Base-by-base conservation (phyloP, 2,888 invertebrate genomes). In the Stenchaetothrips biformis region DNA sequence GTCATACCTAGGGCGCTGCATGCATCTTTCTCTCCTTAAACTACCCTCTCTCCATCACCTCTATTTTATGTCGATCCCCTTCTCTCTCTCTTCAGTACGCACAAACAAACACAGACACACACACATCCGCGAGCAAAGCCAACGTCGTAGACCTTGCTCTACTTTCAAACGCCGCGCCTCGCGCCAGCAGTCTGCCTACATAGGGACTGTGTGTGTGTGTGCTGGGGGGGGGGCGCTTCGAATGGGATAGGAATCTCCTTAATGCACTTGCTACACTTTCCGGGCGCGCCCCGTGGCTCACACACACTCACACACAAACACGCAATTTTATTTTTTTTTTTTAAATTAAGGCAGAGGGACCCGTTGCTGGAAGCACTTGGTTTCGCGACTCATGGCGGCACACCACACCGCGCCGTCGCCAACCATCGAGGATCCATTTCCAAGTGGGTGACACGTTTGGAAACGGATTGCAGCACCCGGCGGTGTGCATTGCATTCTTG, bases 141-240 rank as follows among this genome's bases (percentile, higher is more conserved):
- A 74, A 25, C 67, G 67, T 74, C 67, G n/a, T 25, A 21, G 67
- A 21, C 67, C 67, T 74, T 74, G 67, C 67, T 74, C 67, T 25
- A 74, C 67, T 74, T 74, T 74, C 7, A 25, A 74, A 25, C 21
- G 67, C 67, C 25, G 21, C 67, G 67, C 7, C 21, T 21, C n/a
- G 67, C 21, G 21, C n/a, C 67, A 67, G 21, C 67, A 21, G 21
- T 37, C 37, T 37, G 37, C 37, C 37, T 37, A 37, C 37, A 37
- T 21, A 67, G 67, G 4, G 59, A 59, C 59, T 18, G 4, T 59
- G 59, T 16, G 13, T 18, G 59, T 37, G 37, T 37, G 37, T 37
- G 37, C n/a, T 37, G 37, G 53, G 53, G 53, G 25, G 67, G 67
- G 67, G 67, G 53, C 1, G 37, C 4, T 37, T 4, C 2, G 37